phyloP scores from a whole-genome alignment of 1,140 invertebrate genomes.

The Dinoponera quadriceps region DNA sequence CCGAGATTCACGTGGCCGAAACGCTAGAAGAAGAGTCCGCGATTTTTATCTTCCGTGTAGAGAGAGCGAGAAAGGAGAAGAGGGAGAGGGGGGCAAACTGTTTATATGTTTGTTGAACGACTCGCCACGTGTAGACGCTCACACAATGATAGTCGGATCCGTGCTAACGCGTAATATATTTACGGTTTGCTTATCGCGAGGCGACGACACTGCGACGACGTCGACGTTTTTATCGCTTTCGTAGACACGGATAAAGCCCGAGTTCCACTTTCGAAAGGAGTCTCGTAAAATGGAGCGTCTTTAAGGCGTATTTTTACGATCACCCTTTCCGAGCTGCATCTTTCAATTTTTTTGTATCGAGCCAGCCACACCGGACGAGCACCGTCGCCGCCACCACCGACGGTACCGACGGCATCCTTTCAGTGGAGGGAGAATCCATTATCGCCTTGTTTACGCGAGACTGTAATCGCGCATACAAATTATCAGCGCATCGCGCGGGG shows the following conservation, averaged over 20 bases:
- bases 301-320: constrained; percentile 45
- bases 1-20: no score
- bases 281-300: constrained; percentile 43
- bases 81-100: neutral
- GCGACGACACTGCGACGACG: neutral
- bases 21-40: neutral
- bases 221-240: constrained; percentile 47
- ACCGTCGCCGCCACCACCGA: neutral
- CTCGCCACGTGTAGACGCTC: neutral
- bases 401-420: neutral
- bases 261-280: constrained; percentile 39
- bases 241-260: constrained; percentile 37
- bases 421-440: no score
- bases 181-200: constrained; percentile 34
- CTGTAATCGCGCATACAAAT: no score
- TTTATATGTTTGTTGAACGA: constrained; percentile 21
- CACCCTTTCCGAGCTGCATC: neutral
- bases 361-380: neutral
- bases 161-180: constrained; percentile 24
- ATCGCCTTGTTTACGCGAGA: no score
- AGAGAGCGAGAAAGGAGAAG: no score
- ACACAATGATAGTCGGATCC: constrained; percentile 3
- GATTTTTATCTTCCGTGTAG: neutral
- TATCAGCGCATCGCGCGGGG: no score
- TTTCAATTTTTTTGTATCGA: constrained; percentile 33